Percentiles rank a stretch among this genome's conserved stretches.
These are phyloP conservation scores for Dryoscopus gambensis DNA, from an alignment of 2,113 vertebrate genomes.

Conservation along the genomic window DNA sequence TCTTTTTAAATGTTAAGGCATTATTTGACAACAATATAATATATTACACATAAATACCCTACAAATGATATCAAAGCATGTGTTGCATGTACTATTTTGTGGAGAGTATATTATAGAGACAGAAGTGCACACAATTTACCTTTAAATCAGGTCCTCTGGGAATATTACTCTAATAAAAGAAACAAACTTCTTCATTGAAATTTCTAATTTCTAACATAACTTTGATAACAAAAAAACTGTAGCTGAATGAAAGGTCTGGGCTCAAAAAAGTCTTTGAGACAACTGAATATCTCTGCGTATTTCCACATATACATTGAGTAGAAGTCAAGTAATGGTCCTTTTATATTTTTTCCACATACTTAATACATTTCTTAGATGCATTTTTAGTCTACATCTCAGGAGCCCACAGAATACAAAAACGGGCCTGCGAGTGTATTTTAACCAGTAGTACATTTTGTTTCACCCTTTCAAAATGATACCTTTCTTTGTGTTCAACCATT, in stretches of 20 bases:
- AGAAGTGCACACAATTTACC: not conserved
- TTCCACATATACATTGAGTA: not conserved
- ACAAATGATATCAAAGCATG: not conserved
- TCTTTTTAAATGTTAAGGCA: not conserved
- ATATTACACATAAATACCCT: not conserved
- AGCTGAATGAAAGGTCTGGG: not conserved
- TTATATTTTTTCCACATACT: not conserved
- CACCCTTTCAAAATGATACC: constrained; percentile 20
- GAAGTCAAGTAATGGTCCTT: not conserved
- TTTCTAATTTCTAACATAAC: not conserved
- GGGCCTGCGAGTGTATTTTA: not conserved
- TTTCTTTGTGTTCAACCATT: not conserved
- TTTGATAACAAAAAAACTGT: not conserved
- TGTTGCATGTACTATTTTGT: not conserved
- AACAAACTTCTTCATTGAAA: not conserved
- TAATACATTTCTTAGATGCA: not conserved
- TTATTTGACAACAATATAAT: not conserved
- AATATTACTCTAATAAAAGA: not conserved
- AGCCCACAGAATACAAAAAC: not conserved
- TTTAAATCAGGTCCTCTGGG: not conserved
- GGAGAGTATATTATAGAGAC: not conserved
- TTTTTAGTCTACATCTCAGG: not conserved
- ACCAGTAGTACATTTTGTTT: not conserved
- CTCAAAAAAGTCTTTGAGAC: not conserved
- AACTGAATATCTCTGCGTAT: not conserved